Evolutionary conservation across 2,888 invertebrate genomes (phyloP).

Genomic region (Dusona sp.): DNA sequence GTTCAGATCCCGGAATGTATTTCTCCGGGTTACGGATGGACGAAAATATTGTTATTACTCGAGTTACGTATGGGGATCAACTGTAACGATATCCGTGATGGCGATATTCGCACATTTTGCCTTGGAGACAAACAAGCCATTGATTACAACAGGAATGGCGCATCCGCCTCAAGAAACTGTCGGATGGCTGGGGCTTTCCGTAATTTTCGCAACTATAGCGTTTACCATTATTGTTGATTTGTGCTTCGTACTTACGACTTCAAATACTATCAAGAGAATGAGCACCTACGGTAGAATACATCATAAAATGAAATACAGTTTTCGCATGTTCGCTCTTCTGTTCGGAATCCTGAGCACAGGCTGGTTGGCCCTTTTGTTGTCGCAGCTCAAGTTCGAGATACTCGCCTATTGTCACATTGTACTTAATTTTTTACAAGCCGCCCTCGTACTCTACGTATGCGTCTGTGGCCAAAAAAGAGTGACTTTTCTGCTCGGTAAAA

Average conservation of each 20-base stretch:
- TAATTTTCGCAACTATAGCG: conserved; percentile 93
- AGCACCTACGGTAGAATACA: conserved; percentile 94
- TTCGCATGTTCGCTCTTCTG: conserved; percentile 91
- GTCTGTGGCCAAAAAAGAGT: conserved; percentile 92
- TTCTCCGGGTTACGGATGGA: conserved; percentile 93
- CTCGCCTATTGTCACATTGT: conserved; percentile 91
- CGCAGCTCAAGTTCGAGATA: conserved; percentile 91
- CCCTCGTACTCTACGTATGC: conserved; percentile 91
- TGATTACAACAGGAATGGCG: conserved; percentile 75
- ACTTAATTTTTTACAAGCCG: conserved; percentile 91
- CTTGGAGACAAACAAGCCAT: conserved; percentile 88
- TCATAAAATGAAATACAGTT: conserved; percentile 94
- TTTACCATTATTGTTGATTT: conserved; percentile 92
- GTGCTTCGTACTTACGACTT: conserved; percentile 92
- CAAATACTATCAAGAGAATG: conserved; percentile 92
- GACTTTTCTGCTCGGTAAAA: conserved; percentile 91
- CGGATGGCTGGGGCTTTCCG: conserved; percentile 92
- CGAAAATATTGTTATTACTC: conserved; percentile 95
- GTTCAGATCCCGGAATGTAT: conserved; percentile 94
- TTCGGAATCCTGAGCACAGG: conserved; percentile 90
- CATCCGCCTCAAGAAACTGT: conserved; percentile 90
- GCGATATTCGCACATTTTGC: conserved; percentile 94
- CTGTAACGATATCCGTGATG: conserved; percentile 89
- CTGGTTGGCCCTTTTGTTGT: conserved; percentile 92
- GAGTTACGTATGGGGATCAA: conserved; percentile 92